phyloP scores from a whole-genome alignment of 2,113 vertebrate genomes.

The Amphilophus citrinellus region DNA sequence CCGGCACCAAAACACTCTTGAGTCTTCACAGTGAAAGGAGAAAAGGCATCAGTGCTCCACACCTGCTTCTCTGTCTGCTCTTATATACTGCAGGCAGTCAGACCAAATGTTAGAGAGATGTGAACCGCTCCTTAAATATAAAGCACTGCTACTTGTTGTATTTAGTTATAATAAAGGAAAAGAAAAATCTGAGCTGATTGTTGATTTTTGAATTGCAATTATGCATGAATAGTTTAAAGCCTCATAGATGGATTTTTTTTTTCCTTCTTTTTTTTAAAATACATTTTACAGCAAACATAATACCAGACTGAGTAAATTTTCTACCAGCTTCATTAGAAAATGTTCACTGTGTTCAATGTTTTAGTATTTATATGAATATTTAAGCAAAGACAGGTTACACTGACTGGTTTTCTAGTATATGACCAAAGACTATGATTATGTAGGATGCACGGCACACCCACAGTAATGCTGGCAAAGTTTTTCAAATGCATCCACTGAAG shows the following conservation, averaged over 20 bases:
- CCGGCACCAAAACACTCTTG: conserved; percentile 44
- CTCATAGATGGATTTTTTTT: background rate
- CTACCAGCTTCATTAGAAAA: background rate
- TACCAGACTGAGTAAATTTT: background rate
- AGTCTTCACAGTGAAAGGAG: conserved; percentile 57
- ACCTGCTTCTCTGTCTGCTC: conserved; percentile 57
- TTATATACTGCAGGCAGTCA: conserved; percentile 41
- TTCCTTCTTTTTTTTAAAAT: background rate
- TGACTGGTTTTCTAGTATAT: background rate
- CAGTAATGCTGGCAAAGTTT: background rate
- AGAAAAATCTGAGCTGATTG: background rate
- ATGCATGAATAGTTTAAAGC: background rate
- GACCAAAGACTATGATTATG: background rate
- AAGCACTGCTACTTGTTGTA: background rate
- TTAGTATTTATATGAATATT: background rate
- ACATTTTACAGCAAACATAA: background rate
- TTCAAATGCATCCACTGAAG: background rate
- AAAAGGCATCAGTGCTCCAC: conserved; percentile 55
- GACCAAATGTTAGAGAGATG: conserved; percentile 2
- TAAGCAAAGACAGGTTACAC: background rate
- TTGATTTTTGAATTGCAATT: background rate
- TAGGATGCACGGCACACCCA: no score
- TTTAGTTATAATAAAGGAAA: background rate
- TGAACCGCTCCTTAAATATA: conserved; percentile 10
- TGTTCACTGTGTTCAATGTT: background rate